Evolutionary conservation across 2,888 invertebrate species (phyloP).

Genomic region (Harpalus rufipes): DNA sequence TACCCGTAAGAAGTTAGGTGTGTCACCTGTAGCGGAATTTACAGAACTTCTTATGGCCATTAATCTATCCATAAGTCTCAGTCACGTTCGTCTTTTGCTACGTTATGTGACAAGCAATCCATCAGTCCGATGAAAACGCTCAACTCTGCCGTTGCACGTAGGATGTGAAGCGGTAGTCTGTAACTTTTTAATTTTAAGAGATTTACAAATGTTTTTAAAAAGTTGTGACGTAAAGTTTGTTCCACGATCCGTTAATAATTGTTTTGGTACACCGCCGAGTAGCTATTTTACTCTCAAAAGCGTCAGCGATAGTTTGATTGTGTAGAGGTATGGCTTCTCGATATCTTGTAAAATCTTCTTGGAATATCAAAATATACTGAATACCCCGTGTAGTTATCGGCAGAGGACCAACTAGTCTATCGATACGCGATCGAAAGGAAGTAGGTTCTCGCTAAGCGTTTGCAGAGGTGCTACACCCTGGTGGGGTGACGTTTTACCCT

Average conservation of each 20-base stretch:
- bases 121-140: not conserved
- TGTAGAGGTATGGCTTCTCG: conserved; percentile 71
- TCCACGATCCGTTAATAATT: conserved; percentile 70
- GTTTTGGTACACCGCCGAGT: conserved; percentile 70
- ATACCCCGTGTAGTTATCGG: not conserved
- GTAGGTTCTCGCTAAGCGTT: not conserved
- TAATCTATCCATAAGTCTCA: not conserved
- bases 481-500: too few species aligned
- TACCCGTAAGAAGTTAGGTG: conserved; percentile 67
- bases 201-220: not conserved
- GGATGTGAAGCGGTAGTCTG: conserved; percentile 64
- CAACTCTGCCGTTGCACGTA: conserved; percentile 70
- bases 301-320: conserved; percentile 70
- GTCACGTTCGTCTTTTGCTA: conserved; percentile 53
- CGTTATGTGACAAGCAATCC: not conserved
- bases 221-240: conserved; percentile 68
- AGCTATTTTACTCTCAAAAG: conserved; percentile 70
- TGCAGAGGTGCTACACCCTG: not conserved
- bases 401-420: not conserved
- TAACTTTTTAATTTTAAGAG: not conserved
- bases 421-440: not conserved
- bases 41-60: conserved; percentile 69
- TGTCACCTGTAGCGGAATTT: conserved; percentile 64
- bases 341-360: not conserved
- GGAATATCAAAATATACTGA: not conserved